These are phyloP conservation scores for Pterostichus madidus DNA, from an alignment of 2,888 invertebrate genomes.

Conservation along the genomic window DNA sequence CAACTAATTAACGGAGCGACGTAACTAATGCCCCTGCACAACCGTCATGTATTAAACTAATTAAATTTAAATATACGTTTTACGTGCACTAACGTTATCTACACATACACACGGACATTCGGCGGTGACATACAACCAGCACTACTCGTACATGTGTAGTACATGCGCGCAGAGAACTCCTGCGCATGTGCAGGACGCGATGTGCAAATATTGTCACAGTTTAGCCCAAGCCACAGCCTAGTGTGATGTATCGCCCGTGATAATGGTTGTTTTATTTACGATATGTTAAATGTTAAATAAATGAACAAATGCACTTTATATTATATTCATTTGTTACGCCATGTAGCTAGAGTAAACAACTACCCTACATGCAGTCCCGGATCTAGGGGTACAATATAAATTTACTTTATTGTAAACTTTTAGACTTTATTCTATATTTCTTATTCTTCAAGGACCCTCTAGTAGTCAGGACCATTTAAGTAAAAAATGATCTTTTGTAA, in stretches of 20 bases:
- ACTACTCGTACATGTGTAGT: slow-evolving; percentile 44
- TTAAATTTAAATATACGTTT: slow-evolving; percentile 72
- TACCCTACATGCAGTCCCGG: not conserved
- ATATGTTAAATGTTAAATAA: slow-evolving; percentile 64
- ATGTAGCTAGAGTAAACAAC: not conserved
- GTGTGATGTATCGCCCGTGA: slow-evolving; percentile 54
- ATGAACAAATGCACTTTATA: slow-evolving; percentile 66
- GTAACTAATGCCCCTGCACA: slow-evolving; percentile 75
- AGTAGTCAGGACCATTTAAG: too few species aligned
- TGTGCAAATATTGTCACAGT: slow-evolving; percentile 58
- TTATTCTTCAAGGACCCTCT: too few species aligned
- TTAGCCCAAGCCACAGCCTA: slow-evolving; percentile 18
- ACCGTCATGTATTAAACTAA: slow-evolving; percentile 74
- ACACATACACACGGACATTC: slow-evolving; percentile 28
- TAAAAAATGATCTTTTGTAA: too few species aligned
- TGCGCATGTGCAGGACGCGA: slow-evolving; percentile 25
- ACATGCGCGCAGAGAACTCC: slow-evolving; percentile 1
- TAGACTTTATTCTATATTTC: too few species aligned
- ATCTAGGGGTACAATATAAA: too few species aligned
- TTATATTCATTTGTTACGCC: slow-evolving; percentile 64
- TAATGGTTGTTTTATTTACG: slow-evolving; percentile 65
- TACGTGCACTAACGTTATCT: slow-evolving; percentile 56
- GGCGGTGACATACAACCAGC: slow-evolving; percentile 9
- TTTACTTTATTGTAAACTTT: too few species aligned
- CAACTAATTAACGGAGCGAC: slow-evolving; percentile 76